These are phyloP conservation scores for Pelmatolapia mariae DNA, from an alignment of 2,113 vertebrate genomes.

Conservation along the genomic window DNA sequence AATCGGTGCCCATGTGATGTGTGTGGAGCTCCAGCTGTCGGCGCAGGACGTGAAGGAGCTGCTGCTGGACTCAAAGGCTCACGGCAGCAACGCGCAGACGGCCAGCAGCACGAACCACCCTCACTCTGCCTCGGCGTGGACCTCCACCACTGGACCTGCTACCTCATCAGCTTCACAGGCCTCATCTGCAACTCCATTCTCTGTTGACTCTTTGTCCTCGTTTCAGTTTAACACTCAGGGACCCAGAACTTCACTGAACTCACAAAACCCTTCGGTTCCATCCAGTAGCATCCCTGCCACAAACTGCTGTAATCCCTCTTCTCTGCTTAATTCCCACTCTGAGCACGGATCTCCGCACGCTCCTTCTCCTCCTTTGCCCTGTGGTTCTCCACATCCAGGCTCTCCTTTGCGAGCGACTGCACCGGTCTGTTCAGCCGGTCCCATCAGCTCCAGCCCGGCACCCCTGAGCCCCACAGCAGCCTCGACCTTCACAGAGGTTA, in stretches of 20 bases:
- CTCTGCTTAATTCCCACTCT: background rate
- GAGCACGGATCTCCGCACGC: background rate
- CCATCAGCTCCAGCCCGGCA: slow-evolving; percentile 46
- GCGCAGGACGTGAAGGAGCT: slow-evolving; percentile 80
- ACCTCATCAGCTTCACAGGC: background rate
- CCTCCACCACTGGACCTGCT: background rate
- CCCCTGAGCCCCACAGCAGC: slow-evolving; percentile 60
- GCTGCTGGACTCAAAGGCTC: slow-evolving; percentile 55
- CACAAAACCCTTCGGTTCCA: background rate
- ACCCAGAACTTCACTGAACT: background rate
- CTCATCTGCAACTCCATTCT: background rate
- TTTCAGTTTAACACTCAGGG: background rate
- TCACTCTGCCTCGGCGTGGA: background rate
- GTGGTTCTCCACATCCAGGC: background rate
- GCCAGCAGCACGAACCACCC: background rate
- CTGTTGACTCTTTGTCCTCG: background rate
- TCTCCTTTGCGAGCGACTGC: background rate
- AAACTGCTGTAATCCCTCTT: background rate
- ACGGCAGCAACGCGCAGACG: background rate
- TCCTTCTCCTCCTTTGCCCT: background rate
- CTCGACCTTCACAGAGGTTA: slow-evolving; percentile 78
- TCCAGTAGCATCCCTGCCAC: background rate
- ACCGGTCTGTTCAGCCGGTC: slow-evolving; percentile 50
- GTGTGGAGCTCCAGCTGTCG: slow-evolving; percentile 91
- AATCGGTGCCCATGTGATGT: slow-evolving; percentile 91